Evolutionary conservation across 2,113 vertebrate genomes (phyloP).

Genomic region (Brachionichthys hirsutus): DNA sequence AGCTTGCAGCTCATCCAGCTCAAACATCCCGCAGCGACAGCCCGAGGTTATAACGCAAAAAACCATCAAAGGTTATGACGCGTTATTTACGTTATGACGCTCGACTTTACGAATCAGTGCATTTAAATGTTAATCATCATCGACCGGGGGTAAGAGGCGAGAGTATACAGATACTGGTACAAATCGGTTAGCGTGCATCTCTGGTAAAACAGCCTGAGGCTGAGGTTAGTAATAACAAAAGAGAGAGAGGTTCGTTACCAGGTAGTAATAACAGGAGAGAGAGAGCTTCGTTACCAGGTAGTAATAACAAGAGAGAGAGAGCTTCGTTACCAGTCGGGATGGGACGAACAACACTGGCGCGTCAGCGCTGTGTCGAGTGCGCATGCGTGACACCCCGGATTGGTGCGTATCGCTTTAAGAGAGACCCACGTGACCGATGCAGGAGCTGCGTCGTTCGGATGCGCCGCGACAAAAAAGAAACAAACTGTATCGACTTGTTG

Average conservation of each 20-base stretch:
- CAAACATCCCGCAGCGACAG: neutral
- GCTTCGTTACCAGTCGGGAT: conserved; percentile 64
- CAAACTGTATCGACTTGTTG: too few relatives aligned
- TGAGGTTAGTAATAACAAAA: too few relatives aligned
- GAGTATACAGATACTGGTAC: neutral
- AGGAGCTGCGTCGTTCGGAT: too few relatives aligned
- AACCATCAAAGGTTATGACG: neutral
- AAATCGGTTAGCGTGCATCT: neutral
- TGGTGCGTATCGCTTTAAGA: too few relatives aligned
- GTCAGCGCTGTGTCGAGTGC: too few relatives aligned
- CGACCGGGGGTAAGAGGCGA: conserved; percentile 7
- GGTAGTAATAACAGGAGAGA: neutral
- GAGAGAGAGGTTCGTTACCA: conserved; percentile 48
- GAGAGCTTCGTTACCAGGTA: conserved; percentile 53
- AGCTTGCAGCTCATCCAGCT: conserved; percentile 17
- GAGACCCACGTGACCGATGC: too few relatives aligned
- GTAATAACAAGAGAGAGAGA: too few relatives aligned
- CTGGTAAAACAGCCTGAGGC: neutral
- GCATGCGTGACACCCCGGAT: too few relatives aligned
- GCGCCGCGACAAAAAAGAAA: too few relatives aligned
- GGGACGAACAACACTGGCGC: too few relatives aligned
- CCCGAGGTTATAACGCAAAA: conserved; percentile 1
- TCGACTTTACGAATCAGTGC: conserved; percentile 3
- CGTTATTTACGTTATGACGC: too few relatives aligned
- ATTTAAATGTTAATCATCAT: conserved; percentile 34